phyloP scores from a whole-genome alignment of 2,113 vertebrate species.

The Hemichromis elongatus region DNA sequence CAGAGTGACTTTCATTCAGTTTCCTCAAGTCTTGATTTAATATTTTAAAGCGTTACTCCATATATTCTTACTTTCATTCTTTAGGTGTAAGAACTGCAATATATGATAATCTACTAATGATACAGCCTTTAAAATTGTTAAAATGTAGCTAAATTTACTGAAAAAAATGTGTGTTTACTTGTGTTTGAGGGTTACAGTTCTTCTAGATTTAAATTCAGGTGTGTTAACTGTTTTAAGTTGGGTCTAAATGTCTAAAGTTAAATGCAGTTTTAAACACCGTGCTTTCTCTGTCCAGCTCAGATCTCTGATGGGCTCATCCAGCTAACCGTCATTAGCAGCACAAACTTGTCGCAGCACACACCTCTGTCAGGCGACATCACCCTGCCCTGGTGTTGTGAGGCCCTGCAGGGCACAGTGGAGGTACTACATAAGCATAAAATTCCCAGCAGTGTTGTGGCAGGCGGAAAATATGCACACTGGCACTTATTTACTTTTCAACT shows the following conservation, averaged over 20 bases:
- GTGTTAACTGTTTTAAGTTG: neutral
- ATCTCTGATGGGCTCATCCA: constrained; percentile 54
- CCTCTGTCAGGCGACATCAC: constrained; percentile 39
- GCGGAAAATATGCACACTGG: neutral
- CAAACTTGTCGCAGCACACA: constrained; percentile 28
- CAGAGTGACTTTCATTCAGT: neutral
- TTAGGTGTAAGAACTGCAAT: neutral
- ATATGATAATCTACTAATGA: neutral
- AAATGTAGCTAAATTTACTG: neutral
- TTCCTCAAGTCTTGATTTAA: neutral
- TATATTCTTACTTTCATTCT: neutral
- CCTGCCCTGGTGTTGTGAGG: constrained; percentile 67
- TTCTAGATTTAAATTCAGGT: neutral
- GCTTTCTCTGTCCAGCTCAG: constrained; percentile 49
- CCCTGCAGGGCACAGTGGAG: constrained; percentile 57
- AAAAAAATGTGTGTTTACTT: neutral
- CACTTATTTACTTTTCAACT: neutral
- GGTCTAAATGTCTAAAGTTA: neutral
- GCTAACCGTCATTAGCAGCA: constrained; percentile 55
- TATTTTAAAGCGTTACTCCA: neutral
- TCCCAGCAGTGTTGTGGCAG: neutral
- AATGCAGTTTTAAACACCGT: neutral
- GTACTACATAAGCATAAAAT: constrained; percentile 23
- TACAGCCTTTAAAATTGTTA: neutral
- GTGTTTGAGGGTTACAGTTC: neutral